Base-by-base conservation (phyloP, 2,797 vertebrate genomes). In the Lutjanus argentimaculatus region DNA sequence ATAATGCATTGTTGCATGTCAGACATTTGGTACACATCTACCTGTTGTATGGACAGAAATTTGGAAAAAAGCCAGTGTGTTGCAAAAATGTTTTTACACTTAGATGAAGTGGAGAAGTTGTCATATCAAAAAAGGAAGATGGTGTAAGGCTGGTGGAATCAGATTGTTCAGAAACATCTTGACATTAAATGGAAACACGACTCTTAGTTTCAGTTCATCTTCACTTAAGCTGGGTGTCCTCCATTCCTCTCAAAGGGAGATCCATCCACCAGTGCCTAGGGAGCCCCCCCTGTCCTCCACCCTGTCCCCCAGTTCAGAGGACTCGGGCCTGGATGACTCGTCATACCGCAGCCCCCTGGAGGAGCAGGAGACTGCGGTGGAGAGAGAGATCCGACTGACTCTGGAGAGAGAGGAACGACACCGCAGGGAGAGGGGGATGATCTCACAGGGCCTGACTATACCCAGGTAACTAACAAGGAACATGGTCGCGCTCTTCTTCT, bases 361-460 rank as follows among this genome's bases (percentile, higher is more conserved):
- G 63, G 91, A 93, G 42, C 68, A 82, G 0, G 95, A 94, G 87
- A 94, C 71, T 1, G 88, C 93, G 0, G 93, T 95, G 62, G 94
- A 95, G 77, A 81, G 88, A 82, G 94, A 95, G 88, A 95, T 95
- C 75, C 84, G 94, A 6, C 53, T 91, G 70, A 94, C 92, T 17
- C 75, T 95, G 57, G 93, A 95, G 80, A 84, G 93, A 69, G 94
- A 95, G 56, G 94, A 93, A 16, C 82, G 69, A 8, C 92, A 94
- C 57, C 93, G 92, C 67, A 85, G 89, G 25, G 94, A 95, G 87
- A 93, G 94, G 56, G 93, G 93, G 30, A 70, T 88, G 58, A 77
- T 90, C 1, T 12, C 82, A 2, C 91, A 90, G 56, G 82, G 89
- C 48, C 69, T 90, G 42, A 40, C 79, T 9, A 48, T 85, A 68